Evolutionary conservation across 1,140 invertebrate species (phyloP), one percentile per base, ranked within the genome.

Genomic region (Sitophilus oryzae): DNA sequence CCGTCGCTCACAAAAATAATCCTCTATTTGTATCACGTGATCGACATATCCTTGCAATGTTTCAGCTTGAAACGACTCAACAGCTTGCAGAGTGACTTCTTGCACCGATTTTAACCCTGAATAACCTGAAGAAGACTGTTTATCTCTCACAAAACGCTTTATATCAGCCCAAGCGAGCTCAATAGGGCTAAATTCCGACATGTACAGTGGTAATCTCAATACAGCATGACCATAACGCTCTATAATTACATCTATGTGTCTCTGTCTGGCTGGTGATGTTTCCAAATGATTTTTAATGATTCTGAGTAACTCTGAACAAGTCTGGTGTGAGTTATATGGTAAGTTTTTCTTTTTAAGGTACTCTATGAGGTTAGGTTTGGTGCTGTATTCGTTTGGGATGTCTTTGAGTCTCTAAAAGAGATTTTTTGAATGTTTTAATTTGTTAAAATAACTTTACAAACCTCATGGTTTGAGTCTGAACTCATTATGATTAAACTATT

Each of bases 161-260:
- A 43, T 43, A 21, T 20, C 21, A n/a, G 40, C 49, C 49, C 49
- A 52, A 18, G 41, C 41, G 6, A 43, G 36, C 36, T 52, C 40
- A 16, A 52, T 44, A 18, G 50, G 8, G 42, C 44, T 52, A 19
- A 52, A 44, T 43, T 52, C 38, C 9, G 14, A 21, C 15, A 43
- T 15, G 36, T 34, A 44, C 1, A 25, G 25, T 10, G 50, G 40
- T 35, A 52, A 19, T 43, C 50, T 23, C 36, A 44, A 43, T 30
- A 52, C 50, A 16, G 20, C 34, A 11, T 51, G 49, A 11, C 49
- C 20, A 15, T 41, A 18, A 40, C 18, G 18, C 42, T 41, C 35
- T 18, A 44, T 34, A 4, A 52, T 35, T 43, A 43, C 15, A 42
- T 52, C 38, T 15, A 34, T 23, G 18, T 52, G 14, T 1, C 14